These are phyloP conservation scores for Anas georgica DNA, from an alignment of 2,797 vertebrate genomes.

Conservation along the genomic window DNA sequence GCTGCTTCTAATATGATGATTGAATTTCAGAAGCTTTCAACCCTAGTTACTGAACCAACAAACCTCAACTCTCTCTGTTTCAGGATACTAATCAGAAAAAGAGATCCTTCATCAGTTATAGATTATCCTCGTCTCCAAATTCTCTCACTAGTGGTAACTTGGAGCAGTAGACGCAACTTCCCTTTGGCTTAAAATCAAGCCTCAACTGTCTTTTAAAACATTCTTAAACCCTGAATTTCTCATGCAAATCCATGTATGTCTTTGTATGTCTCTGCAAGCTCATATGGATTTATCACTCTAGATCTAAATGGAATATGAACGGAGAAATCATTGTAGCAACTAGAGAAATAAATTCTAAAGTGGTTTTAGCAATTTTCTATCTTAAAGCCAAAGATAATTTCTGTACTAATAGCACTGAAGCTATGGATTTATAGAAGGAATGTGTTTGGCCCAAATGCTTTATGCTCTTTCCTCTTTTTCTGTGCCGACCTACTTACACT, in stretches of 20 bases:
- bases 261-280: background rate
- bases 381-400: background rate
- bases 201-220: background rate
- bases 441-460: background rate
- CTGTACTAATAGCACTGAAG: background rate
- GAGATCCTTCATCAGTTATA: slow-evolving; percentile 5
- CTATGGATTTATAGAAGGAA: background rate
- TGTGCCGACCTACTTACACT: background rate
- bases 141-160: background rate
- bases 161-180: background rate
- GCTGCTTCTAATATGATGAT: background rate
- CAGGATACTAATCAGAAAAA: background rate
- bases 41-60: slow-evolving; percentile 24
- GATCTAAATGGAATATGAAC: background rate
- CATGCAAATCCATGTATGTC: background rate
- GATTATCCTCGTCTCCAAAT: slow-evolving; percentile 4
- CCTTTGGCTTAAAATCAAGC: background rate
- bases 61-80: slow-evolving; percentile 20
- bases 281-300: background rate
- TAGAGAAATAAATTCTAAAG: background rate
- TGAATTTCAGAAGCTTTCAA: slow-evolving; percentile 36
- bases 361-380: background rate
- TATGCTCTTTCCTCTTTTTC: background rate
- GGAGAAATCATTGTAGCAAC: background rate
- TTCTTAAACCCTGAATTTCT: slow-evolving; percentile 6